phyloP scores from a whole-genome alignment of 2,113 vertebrate species.

The Equus przewalskii region DNA sequence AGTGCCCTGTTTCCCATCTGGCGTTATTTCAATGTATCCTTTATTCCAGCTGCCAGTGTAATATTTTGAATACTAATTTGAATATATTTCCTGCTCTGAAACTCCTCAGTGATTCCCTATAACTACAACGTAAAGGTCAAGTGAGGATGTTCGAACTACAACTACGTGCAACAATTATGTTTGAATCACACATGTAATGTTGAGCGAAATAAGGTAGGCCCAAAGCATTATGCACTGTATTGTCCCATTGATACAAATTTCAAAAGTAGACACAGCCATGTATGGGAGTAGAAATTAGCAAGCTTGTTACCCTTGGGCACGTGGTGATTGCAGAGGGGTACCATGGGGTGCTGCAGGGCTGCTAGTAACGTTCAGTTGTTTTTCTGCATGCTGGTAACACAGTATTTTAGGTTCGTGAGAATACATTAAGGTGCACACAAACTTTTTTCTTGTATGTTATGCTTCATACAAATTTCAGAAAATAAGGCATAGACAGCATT shows the following conservation, averaged over 20 bases:
- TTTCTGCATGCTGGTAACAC: not conserved
- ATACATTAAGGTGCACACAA: not conserved
- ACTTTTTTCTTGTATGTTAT: not conserved
- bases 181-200: not conserved
- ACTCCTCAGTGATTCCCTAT: not conserved
- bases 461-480: not conserved
- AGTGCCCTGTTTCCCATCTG: not conserved
- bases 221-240: not conserved
- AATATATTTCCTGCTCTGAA: not conserved
- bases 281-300: not conserved
- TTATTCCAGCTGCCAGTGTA: not conserved
- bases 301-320: not conserved
- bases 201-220: not conserved
- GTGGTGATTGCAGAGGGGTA: not conserved
- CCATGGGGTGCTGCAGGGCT: not conserved
- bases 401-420: not conserved
- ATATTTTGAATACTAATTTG: not conserved
- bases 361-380: not conserved
- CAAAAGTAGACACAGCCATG: not conserved
- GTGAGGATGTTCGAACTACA: not conserved
- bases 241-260: not conserved
- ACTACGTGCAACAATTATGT: not conserved
- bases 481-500: not conserved
- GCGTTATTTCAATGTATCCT: not conserved
- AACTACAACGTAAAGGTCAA: not conserved